Percentiles rank a stretch among this genome's conserved stretches.
Conservation (phyloP, 2,113 vertebrate genomes). For the Thalassoma bifasciatum region DNA sequence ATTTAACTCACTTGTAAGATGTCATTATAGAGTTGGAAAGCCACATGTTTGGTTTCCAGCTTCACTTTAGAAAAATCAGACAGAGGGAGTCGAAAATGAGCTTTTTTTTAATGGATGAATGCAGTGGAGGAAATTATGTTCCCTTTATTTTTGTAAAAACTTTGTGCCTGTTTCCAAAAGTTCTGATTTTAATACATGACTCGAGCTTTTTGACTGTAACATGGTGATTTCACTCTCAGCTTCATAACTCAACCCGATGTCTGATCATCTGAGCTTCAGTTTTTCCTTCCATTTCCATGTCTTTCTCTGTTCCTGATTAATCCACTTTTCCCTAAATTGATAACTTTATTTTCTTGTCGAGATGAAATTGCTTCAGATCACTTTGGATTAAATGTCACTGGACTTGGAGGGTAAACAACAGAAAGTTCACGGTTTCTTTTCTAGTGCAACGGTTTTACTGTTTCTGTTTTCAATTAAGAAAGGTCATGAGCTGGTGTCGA, state of each 20-base stretch:
- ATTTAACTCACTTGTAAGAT: background rate
- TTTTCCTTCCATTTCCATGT: background rate
- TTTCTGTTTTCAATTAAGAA: slow-evolving; percentile 23
- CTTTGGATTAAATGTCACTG: slow-evolving; percentile 31
- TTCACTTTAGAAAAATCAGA: too few relatives aligned
- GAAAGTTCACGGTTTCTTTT: slow-evolving; percentile 9
- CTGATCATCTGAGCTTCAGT: background rate
- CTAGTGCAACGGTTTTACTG: background rate
- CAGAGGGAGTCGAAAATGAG: too few relatives aligned
- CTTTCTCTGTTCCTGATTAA: background rate
- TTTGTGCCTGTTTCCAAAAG: too few relatives aligned
- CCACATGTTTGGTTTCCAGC: too few relatives aligned
- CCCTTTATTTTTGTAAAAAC: too few relatives aligned
- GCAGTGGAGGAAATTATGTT: too few relatives aligned
- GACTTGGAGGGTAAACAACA: slow-evolving; percentile 7
- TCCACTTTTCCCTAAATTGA: background rate
- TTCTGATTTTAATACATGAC: too few relatives aligned
- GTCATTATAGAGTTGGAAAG: background rate
- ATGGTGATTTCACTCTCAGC: too few relatives aligned
- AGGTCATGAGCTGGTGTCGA: slow-evolving; percentile 19
- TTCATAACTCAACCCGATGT: too few relatives aligned
- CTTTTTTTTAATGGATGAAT: too few relatives aligned
- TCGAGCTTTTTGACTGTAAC: too few relatives aligned
- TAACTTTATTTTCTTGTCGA: background rate
- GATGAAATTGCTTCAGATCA: slow-evolving; percentile 4